Evolutionary conservation across 2,113 vertebrate genomes (phyloP).

Genomic region (Mesitornis unicolor): DNA sequence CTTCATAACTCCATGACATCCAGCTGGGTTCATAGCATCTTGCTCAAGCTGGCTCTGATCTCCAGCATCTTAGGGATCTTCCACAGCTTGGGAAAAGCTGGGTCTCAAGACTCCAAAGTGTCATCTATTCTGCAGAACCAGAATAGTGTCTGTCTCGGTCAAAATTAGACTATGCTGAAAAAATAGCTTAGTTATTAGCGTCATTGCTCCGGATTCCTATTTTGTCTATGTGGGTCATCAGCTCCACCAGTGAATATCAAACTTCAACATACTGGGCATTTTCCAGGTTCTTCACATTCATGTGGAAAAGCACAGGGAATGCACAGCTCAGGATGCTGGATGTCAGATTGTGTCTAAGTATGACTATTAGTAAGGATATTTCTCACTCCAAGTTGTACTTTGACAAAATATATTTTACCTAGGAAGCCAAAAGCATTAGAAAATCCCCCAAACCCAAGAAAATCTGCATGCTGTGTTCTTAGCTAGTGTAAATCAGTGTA

Average conservation of each 20-base stretch:
- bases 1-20: not conserved
- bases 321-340: not conserved
- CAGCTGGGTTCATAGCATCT: not conserved
- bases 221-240: not conserved
- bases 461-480: fast-evolving
- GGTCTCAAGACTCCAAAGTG: not conserved
- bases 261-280: not conserved
- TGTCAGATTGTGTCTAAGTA: not conserved
- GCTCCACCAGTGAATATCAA: not conserved
- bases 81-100: not conserved
- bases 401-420: not conserved
- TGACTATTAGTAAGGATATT: not conserved
- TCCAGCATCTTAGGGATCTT: not conserved
- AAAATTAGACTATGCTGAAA: not conserved
- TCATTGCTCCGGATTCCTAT: not conserved
- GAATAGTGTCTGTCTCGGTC: not conserved
- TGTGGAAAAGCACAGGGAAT: not conserved
- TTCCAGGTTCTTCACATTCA: not conserved
- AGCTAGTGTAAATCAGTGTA: not conserved
- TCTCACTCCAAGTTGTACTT: not conserved
- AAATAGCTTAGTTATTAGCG: not conserved
- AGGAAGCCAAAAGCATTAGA: not conserved
- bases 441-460: fast-evolving
- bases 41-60: not conserved
- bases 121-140: not conserved